Evolutionary conservation across 2,797 vertebrate species (phyloP), one percentile per base, ranked within the genome.

Genomic region (Uromys caudimaculatus): DNA sequence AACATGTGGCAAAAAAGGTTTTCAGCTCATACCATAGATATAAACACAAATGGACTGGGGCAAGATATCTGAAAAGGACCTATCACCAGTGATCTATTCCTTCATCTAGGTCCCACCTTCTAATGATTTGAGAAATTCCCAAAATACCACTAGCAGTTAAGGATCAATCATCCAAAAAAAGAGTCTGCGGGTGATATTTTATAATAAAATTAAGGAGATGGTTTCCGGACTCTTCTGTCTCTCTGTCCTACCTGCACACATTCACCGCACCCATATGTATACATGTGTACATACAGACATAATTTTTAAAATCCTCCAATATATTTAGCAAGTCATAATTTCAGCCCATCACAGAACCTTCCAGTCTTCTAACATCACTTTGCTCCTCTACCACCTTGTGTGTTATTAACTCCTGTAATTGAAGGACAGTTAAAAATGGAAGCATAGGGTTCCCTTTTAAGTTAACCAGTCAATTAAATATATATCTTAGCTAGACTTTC

Each of bases 351-450:
- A 77, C 56, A 71, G 24, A 38, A 60, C 91, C 77, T 82, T 92
- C n/a, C 47, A 29, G 50, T 73, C 50, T 94, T 91, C 38, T 77
- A 27, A 69, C 52, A 85, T 3, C 93, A 52, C 6, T 71, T 92
- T 95, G 32, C 84, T 95, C 3, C 23, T 29, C 32, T 3, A 58
- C 1, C 62, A 47, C 87, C 35, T 23, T 54, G n/a, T 29, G 67
- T n/a, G 41, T 21, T 87, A 86, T 23, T 23, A 69, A 41, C 14
- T 92, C 27, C 19, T 35, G 0, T 60, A 88, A 93, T 85, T 89
- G 47, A 96, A 83, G 35, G 8, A 27, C 11, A 56, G 54, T 67
- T n/a, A 62, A 23, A 91, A 93, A 90, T 69, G 32, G 91, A 92
- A 95, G 56, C 23, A 73, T n/a, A 67, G 3, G 17, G 10, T 4